These are phyloP conservation scores for Radopholus similis DNA, from an alignment of 1,140 invertebrate genomes.

Conservation along the genomic window DNA sequence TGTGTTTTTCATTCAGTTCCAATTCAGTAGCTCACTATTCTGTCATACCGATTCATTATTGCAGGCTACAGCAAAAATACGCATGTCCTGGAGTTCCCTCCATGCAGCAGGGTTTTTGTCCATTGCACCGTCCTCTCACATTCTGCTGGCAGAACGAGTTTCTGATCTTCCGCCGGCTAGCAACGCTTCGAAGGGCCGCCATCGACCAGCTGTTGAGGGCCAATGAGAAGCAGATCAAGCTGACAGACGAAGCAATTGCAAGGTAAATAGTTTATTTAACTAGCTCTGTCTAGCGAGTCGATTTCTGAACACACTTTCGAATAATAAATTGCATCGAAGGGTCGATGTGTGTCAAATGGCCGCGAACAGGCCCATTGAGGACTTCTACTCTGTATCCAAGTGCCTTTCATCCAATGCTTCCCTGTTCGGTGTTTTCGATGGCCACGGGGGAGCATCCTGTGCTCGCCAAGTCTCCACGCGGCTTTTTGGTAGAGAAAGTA, in stretches of 20 bases:
- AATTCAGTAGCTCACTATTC: too few relatives aligned
- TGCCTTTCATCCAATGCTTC: constrained; percentile 54
- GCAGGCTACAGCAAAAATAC: too few relatives aligned
- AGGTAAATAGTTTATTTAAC: background rate
- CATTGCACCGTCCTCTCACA: background rate
- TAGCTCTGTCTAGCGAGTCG: background rate
- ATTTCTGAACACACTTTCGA: background rate
- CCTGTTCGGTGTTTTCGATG: constrained; percentile 57
- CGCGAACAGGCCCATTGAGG: constrained; percentile 55
- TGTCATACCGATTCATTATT: too few relatives aligned
- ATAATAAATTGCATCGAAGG: constrained; percentile 15
- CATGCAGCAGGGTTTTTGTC: constrained; percentile 1
- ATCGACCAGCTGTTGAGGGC: constrained; percentile 5
- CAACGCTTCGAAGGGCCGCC: background rate
- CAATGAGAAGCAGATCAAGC: background rate
- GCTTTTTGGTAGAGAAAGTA: too few relatives aligned
- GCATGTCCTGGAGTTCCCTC: too few relatives aligned
- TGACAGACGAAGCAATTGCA: background rate
- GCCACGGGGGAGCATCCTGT: constrained; percentile 53
- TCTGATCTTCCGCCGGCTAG: background rate
- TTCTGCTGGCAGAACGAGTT: background rate
- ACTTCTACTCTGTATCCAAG: constrained; percentile 57
- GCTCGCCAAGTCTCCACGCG: constrained; percentile 51
- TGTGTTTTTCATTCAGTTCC: background rate
- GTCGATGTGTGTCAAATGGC: constrained; percentile 55